A percentile compares a stretch with the other conserved stretches of the same genome.
Evolutionary conservation across 2,888 invertebrate species (phyloP).

Genomic region (Physocephala rufipes): DNA sequence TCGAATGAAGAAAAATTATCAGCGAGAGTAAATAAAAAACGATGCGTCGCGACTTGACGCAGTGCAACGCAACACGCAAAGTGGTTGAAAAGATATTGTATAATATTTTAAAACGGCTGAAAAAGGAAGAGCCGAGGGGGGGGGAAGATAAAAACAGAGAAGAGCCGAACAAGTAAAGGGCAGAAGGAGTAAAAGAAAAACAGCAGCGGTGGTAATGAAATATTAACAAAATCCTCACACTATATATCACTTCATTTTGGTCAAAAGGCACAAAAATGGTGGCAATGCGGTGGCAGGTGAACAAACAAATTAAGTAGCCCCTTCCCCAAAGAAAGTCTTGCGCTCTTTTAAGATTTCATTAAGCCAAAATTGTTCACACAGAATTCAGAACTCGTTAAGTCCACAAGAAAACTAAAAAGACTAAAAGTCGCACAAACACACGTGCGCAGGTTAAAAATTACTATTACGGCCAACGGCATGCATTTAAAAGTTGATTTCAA

Average conservation of each 20-base stretch:
- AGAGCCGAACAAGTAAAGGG: not conserved
- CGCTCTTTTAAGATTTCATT: not conserved
- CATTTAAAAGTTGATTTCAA: too few relatives aligned
- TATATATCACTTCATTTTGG: too few relatives aligned
- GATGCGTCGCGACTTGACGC: not conserved
- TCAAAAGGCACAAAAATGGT: too few relatives aligned
- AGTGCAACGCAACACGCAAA: not conserved
- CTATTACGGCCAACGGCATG: not conserved
- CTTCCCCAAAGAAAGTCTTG: too few relatives aligned
- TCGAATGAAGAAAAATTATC: slow-evolving; percentile 39
- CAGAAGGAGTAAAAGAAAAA: not conserved
- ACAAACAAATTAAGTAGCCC: too few relatives aligned
- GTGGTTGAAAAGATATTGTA: not conserved
- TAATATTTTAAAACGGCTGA: not conserved
- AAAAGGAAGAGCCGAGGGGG: not conserved
- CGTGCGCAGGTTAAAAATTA: too few relatives aligned
- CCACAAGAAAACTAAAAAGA: too few relatives aligned
- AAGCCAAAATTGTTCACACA: not conserved
- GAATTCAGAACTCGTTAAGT: not conserved
- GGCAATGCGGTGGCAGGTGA: too few relatives aligned
- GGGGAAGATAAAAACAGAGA: not conserved
- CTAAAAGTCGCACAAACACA: not conserved
- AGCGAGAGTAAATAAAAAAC: not conserved
- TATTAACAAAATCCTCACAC: too few relatives aligned
- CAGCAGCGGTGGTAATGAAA: not conserved